Conservation (phyloP, 2,797 vertebrate genomes). For the Pteronotus mesoamericanus region DNA sequence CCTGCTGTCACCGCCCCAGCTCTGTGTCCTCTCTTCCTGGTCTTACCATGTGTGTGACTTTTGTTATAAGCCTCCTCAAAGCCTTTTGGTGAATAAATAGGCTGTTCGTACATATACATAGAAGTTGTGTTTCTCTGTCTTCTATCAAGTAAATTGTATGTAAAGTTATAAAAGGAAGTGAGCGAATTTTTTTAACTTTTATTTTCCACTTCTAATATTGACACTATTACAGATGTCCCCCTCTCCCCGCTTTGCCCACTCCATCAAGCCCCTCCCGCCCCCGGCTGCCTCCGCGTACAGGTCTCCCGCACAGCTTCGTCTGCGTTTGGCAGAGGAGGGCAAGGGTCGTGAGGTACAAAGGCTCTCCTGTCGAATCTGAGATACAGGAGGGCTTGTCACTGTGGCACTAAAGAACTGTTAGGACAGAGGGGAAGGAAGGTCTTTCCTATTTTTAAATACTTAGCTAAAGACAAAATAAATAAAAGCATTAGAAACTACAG, state of each 20-base stretch:
- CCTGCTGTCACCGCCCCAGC: neutral
- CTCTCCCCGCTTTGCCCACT: no score
- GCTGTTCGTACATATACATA: neutral
- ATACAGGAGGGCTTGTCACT: neutral
- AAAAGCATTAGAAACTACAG: neutral
- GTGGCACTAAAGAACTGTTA: neutral
- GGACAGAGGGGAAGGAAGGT: neutral
- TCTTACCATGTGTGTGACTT: neutral
- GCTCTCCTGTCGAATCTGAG: neutral
- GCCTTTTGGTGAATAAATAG: neutral
- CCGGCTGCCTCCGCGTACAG: no score
- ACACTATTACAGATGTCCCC: no score
- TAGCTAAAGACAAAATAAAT: neutral
- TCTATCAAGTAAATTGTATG: neutral
- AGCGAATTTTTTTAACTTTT: neutral
- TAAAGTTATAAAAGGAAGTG: neutral
- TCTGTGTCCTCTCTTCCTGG: neutral
- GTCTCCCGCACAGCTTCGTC: neutral
- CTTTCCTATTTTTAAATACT: neutral
- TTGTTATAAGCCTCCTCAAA: neutral
- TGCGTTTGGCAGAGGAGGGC: neutral
- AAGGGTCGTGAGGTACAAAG: neutral
- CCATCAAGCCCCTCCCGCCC: no score
- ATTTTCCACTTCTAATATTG: no score
- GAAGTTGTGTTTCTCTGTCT: neutral